Conservation (phyloP, 2,888 invertebrate species). For the Oscheius sp. region DNA sequence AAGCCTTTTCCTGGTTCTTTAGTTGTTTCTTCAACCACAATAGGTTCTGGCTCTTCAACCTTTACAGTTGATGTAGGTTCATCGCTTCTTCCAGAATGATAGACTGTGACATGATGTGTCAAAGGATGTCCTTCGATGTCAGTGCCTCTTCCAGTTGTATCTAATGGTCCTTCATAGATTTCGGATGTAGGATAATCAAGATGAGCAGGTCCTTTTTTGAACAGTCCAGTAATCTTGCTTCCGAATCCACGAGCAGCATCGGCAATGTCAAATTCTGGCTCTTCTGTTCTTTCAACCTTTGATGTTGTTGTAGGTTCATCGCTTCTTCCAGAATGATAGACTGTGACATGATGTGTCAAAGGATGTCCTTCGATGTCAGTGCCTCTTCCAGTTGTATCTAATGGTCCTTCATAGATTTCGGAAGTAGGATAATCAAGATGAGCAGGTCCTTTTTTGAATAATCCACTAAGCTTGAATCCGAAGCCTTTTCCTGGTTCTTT, state of each 20-base stretch:
- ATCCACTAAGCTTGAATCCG: conserved; percentile 35
- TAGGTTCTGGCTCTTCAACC: conserved; percentile 22
- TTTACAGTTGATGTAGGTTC: conserved; percentile 27
- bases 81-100: conserved; percentile 40
- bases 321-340: conserved; percentile 27
- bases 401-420: conserved; percentile 41
- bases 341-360: conserved; percentile 34
- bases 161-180: conserved; percentile 41
- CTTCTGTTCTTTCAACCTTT: background rate
- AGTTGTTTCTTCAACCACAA: conserved; percentile 36
- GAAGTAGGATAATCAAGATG: conserved; percentile 39
- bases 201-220: conserved; percentile 47
- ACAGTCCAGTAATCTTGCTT: conserved; percentile 39
- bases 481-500: background rate
- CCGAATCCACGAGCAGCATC: conserved; percentile 16
- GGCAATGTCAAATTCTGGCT: conserved; percentile 9
- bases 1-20: conserved; percentile 29
- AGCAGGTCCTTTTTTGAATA: conserved; percentile 38
- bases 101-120: conserved; percentile 39
- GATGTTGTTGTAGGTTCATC: conserved; percentile 30
- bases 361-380: conserved; percentile 36
- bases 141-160: conserved; percentile 12
- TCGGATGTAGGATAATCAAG: conserved; percentile 46
- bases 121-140: conserved; percentile 38
- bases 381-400: conserved; percentile 39